Evolutionary conservation across 2,888 invertebrate genomes (phyloP), one percentile per base, ranked within the genome.

Genomic region (Pandemis heparana): DNA sequence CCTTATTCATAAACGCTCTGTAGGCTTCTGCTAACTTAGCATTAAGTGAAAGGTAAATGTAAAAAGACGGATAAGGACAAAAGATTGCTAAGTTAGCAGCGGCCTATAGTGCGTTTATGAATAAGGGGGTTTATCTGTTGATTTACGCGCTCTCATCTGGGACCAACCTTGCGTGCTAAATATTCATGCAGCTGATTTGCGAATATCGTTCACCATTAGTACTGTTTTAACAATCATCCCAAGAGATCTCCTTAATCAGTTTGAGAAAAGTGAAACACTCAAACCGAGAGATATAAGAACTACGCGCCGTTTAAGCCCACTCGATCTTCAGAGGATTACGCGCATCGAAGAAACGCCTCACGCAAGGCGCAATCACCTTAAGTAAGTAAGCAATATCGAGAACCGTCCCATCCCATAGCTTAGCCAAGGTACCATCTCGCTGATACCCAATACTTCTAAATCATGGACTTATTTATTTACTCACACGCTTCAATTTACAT

Each of bases 391-490:
- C 64, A 41, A 53, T 41, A 67, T 7, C 41, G 66, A 41, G 39
- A 56, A 18, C 65, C 51, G 18, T 39, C 16, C 38, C 53, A 14
- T 38, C 39, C 4, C 2, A 68, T 56, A 46, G 71, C 71, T 73
- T 68, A 73, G 56, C 73, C 77, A 82, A 87, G 86, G 85, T 84
- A 82, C 82, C 82, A 83, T 82, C 80, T 76, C 77, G 76, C 83
- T 88, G 86, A 91, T 87, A 89, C 90, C 80, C 80, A 87, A 87
- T 86, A 83, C 84, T 85, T 87, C 89, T 90, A 90, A 92, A 88
- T 91, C 91, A 90, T 84, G 82, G 84, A 88, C 85, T 86, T 91
- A 90, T 90, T 92, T 92, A 92, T 92, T 92, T 93, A 92, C 92
- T 91, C 89, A 86, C 90, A 89, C 88, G 90, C 89, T 86, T 86